Percentiles rank a stretch among this genome's conserved stretches.
Evolutionary conservation across 2,888 invertebrate species (phyloP).

Genomic region (Agrilus mali): DNA sequence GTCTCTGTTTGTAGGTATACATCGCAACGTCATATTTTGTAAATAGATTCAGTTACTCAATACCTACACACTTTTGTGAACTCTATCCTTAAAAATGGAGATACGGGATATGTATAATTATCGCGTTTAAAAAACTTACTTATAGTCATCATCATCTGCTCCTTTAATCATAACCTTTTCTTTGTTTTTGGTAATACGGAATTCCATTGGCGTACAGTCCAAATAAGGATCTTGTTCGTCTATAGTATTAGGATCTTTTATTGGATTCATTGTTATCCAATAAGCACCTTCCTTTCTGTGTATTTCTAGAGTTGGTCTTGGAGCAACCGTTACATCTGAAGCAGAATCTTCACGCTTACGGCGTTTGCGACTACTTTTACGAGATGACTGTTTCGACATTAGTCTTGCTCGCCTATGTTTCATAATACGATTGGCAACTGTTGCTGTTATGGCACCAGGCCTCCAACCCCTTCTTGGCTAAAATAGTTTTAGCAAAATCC

Average conservation of each 20-base stretch:
- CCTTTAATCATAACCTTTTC: constrained; percentile 18
- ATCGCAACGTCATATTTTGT: too few relatives aligned
- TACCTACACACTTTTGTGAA: too few relatives aligned
- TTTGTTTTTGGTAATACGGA: constrained; percentile 51
- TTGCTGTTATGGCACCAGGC: constrained; percentile 43
- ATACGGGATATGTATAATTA: too few relatives aligned
- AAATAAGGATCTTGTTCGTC: constrained; percentile 54
- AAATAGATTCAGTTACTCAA: too few relatives aligned
- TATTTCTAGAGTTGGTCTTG: constrained; percentile 50
- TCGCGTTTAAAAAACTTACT: too few relatives aligned
- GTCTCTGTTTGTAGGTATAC: too few relatives aligned
- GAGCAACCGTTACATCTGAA: constrained; percentile 36
- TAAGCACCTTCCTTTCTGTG: constrained; percentile 53
- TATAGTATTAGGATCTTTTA: constrained; percentile 47
- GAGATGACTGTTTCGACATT: constrained; percentile 27
- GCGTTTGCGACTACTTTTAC: constrained; percentile 33
- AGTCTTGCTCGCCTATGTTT: constrained; percentile 23
- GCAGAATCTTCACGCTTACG: constrained; percentile 26
- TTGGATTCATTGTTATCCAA: constrained; percentile 52
- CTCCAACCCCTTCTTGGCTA: constrained; percentile 41
- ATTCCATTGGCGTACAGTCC: constrained; percentile 54
- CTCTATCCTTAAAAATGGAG: too few relatives aligned
- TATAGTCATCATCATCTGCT: too few relatives aligned
- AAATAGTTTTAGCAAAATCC: constrained; percentile 2
- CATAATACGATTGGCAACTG: constrained; percentile 27